Conservation (phyloP, 2,888 invertebrate genomes). For the Dermolepida albohirtum region DNA sequence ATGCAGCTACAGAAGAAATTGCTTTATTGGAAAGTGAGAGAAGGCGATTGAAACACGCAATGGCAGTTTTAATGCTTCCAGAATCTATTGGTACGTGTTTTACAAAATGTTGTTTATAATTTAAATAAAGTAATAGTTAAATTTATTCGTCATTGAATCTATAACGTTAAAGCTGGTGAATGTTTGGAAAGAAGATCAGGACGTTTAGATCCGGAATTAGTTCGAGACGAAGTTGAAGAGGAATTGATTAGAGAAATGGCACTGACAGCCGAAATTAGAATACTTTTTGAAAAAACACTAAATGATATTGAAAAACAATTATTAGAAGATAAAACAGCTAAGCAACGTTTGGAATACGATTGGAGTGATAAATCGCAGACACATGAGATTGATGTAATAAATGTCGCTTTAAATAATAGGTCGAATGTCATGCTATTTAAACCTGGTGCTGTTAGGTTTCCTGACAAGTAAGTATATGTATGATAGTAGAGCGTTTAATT, state of each 20-base stretch:
- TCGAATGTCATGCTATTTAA: slow-evolving; percentile 80
- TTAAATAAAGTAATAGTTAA: too few species aligned
- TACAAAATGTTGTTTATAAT: neutral
- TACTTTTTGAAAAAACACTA: slow-evolving; percentile 72
- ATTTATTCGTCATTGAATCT: too few species aligned
- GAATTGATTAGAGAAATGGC: slow-evolving; percentile 81
- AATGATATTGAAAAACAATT: slow-evolving; percentile 78
- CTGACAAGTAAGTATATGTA: slow-evolving; percentile 44
- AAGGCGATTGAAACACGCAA: slow-evolving; percentile 75
- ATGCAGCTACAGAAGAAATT: slow-evolving; percentile 78
- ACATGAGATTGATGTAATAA: slow-evolving; percentile 79
- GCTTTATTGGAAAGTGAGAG: slow-evolving; percentile 75
- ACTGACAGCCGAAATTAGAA: slow-evolving; percentile 76
- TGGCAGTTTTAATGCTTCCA: slow-evolving; percentile 75
- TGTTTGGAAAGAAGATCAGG: slow-evolving; percentile 78
- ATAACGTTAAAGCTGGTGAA: slow-evolving; percentile 69
- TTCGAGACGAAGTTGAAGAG: slow-evolving; percentile 81
- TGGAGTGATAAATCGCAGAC: slow-evolving; percentile 92
- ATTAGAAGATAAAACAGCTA: slow-evolving; percentile 80
- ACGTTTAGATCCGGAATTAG: slow-evolving; percentile 78
- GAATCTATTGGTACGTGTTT: slow-evolving; percentile 73
- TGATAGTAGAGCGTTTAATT: too few species aligned
- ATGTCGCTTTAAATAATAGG: slow-evolving; percentile 76
- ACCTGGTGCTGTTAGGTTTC: slow-evolving; percentile 78
- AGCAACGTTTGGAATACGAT: slow-evolving; percentile 86